phyloP scores from a whole-genome alignment of 2,888 invertebrate species.

The Brachyptera putata region DNA sequence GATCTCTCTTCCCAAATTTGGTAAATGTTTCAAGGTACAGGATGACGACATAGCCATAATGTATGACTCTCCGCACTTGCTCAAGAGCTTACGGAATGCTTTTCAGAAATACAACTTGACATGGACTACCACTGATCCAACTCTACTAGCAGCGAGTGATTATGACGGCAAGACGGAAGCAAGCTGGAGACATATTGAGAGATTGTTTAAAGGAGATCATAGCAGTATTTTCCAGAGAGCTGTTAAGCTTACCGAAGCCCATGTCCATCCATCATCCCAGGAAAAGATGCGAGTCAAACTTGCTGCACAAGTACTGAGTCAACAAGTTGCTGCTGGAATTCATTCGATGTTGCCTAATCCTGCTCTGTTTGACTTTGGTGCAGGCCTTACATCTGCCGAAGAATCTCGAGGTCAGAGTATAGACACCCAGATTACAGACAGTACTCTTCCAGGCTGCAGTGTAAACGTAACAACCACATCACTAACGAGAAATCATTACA shows the following conservation, averaged over 20 bases:
- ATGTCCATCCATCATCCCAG: neutral
- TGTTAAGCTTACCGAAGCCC: neutral
- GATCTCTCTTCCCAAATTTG: too few relatives aligned
- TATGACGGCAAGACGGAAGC: neutral
- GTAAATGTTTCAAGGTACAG: neutral
- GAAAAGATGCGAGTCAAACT: slow-evolving; percentile 6
- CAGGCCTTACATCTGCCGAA: too few relatives aligned
- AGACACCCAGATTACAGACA: neutral
- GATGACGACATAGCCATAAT: slow-evolving; percentile 18
- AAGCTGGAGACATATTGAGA: neutral
- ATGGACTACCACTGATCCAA: too few relatives aligned
- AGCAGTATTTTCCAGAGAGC: neutral
- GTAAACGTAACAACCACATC: too few relatives aligned
- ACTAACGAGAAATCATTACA: neutral
- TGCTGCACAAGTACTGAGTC: too few relatives aligned
- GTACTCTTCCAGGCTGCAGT: neutral
- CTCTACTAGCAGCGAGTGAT: too few relatives aligned
- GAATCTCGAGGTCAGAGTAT: too few relatives aligned
- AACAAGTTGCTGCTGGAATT: too few relatives aligned
- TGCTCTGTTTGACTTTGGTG: too few relatives aligned
- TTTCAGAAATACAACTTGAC: slow-evolving; percentile 10
- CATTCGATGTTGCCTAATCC: too few relatives aligned
- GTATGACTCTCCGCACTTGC: slow-evolving; percentile 25
- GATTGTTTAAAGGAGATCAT: neutral
- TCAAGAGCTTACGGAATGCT: slow-evolving; percentile 19